phyloP scores from a whole-genome alignment of 2,113 vertebrate species.

The Lophochroa leadbeateri region DNA sequence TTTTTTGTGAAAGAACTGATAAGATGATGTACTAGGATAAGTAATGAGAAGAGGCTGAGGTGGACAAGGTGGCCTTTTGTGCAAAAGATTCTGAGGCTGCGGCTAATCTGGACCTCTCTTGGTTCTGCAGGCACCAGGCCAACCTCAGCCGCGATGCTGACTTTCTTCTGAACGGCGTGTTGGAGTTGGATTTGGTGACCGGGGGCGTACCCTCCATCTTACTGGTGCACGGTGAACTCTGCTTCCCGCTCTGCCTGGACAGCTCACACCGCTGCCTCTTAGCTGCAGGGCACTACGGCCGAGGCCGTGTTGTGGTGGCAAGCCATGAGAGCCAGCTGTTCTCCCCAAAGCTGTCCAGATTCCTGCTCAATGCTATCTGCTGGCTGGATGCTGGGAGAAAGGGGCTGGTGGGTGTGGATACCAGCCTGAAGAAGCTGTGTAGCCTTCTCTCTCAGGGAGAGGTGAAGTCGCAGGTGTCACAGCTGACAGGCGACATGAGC shows the following conservation, averaged over 20 bases:
- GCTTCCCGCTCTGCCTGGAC: slow-evolving; percentile 72
- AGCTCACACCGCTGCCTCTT: slow-evolving; percentile 61
- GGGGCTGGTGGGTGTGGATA: slow-evolving; percentile 68
- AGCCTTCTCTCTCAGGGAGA: slow-evolving; percentile 26
- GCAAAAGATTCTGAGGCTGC: neutral
- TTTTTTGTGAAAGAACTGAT: neutral
- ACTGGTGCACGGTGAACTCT: slow-evolving; percentile 66
- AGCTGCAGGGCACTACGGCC: slow-evolving; percentile 69
- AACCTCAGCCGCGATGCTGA: slow-evolving; percentile 57
- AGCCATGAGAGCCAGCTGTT: slow-evolving; percentile 66
- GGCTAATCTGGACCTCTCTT: neutral
- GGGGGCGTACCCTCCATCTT: slow-evolving; percentile 64
- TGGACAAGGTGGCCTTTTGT: neutral
- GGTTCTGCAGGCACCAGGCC: slow-evolving; percentile 66
- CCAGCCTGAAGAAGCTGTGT: slow-evolving; percentile 42
- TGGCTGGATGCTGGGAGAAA: slow-evolving; percentile 73
- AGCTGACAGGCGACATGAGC: slow-evolving; percentile 20
- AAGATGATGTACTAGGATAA: neutral
- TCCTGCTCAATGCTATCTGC: slow-evolving; percentile 71
- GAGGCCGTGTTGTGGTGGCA: slow-evolving; percentile 68
- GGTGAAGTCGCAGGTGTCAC: slow-evolving; percentile 41
- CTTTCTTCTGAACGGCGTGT: slow-evolving; percentile 52
- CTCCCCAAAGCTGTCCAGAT: slow-evolving; percentile 54
- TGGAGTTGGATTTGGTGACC: slow-evolving; percentile 63
- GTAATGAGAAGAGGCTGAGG: neutral